Percentiles rank a stretch among this genome's conserved stretches.
phyloP scores from a whole-genome alignment of 1,140 invertebrate genomes.

The Drosophila rufa region DNA sequence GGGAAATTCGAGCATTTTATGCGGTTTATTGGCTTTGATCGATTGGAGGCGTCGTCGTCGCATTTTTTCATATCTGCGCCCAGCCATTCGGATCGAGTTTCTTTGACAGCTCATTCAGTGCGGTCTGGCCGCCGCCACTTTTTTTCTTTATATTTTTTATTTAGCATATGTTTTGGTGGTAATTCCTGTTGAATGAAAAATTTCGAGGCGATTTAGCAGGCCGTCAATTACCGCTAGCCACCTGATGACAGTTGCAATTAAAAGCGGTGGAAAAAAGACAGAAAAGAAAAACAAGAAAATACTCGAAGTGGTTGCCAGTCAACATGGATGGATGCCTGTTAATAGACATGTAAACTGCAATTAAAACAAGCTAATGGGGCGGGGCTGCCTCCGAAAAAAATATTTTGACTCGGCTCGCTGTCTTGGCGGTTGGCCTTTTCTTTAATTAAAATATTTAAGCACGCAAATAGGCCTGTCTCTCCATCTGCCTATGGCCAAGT shows the following conservation, averaged over 20 bases:
- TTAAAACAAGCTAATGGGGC: constrained; percentile 67
- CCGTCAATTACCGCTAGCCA: constrained; percentile 53
- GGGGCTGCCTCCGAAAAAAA: constrained; percentile 47
- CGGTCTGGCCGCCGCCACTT: constrained; percentile 3
- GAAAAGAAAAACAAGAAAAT: background rate
- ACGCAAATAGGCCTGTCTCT: constrained; percentile 75
- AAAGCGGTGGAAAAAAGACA: constrained; percentile 13
- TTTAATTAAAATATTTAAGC: constrained; percentile 82
- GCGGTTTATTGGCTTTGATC: constrained; percentile 59
- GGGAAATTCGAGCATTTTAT: constrained; percentile 53
- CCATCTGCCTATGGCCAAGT: constrained; percentile 46
- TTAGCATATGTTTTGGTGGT: constrained; percentile 31
- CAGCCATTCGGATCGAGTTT: constrained; percentile 35
- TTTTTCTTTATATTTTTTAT: constrained; percentile 5
- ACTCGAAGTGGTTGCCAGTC: constrained; percentile 22
- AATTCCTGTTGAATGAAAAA: constrained; percentile 18
- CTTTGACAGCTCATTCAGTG: constrained; percentile 48
- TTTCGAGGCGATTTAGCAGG: constrained; percentile 43
- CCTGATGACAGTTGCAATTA: constrained; percentile 62
- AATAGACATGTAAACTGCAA: constrained; percentile 83
- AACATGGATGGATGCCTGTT: constrained; percentile 58
- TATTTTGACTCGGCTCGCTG: constrained; percentile 63
- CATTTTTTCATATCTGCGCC: constrained; percentile 29
- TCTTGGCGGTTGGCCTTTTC: constrained; percentile 40
- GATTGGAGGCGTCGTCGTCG: constrained; percentile 34